Base-by-base conservation (phyloP, 2,888 invertebrate genomes). In the Eristalis pertinax region DNA sequence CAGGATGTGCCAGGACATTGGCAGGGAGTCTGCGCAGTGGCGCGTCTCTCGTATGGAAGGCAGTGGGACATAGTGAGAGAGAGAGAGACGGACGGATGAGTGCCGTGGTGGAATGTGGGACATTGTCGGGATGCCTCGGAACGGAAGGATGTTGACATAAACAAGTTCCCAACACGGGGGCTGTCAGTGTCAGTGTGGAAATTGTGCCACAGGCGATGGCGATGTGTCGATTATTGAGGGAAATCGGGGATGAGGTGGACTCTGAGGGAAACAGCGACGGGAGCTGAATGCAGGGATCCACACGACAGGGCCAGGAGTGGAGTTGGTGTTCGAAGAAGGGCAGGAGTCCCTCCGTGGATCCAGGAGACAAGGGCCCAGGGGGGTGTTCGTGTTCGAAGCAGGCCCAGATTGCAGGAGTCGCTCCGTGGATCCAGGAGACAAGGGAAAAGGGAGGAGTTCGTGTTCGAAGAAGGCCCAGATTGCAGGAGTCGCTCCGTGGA, bases 81-180 rank as follows among this genome's bases (percentile, higher is more conserved):
- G 50, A 19, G 50, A 19, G 19, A 2, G 19, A 50, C 8, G 8
- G 50, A 38, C 3, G 38, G 38, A 38, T 8, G 13, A 7, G 19
- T 7, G 15, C 62, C 62, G 19, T 29, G 62, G 19, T 29, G 62
- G 15, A 32, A 63, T 32, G 29, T 63, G 63, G 32, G 32, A 32
- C 29, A 63, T n/a, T 35, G 64, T 62, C 43, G 50, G 73, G 62
- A 50, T 63, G 73, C 74, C 56, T 26, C 29, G 60, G 5, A 70
- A 41, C 76, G 76, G 82, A 75, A 82, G 82, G 75, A 82, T 76
- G 82, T 82, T 76, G 82, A 82, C 56, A 76, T 65, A 62, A 76
- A 82, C 82, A 82, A 82, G 76, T 70, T 60, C 67, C 76, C 70
- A 70, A 70, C 62, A 76, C 62, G 22, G 62, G n/a, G 62, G 69